These are phyloP conservation scores for Rhabdophis nuchalis DNA, from an alignment of 2,797 vertebrate species.

Conservation along the genomic window DNA sequence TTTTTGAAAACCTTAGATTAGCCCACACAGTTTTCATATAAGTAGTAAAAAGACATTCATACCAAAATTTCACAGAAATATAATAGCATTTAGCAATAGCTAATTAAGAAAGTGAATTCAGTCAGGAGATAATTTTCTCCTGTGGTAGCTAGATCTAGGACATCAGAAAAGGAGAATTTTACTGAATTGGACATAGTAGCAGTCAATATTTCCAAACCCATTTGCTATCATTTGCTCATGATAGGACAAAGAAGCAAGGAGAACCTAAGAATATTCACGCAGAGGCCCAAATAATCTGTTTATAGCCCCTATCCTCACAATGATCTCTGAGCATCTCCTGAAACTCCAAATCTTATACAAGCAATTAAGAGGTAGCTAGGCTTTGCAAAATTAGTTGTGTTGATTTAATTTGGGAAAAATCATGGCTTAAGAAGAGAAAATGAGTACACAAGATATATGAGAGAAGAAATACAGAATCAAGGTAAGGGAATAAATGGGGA, in stretches of 20 bases:
- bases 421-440: not conserved
- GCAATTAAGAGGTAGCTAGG: not conserved
- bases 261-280: not conserved
- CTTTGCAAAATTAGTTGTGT: not conserved
- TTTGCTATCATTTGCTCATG: not conserved
- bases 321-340: not conserved
- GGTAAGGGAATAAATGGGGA: not conserved
- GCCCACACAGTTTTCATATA: not conserved
- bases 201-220: not conserved
- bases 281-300: not conserved
- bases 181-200: not conserved
- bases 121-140: not conserved
- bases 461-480: not conserved
- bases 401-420: not conserved
- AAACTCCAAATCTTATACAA: not conserved
- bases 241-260: not conserved
- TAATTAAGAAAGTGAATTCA: not conserved
- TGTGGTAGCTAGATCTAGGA: not conserved
- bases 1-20: not conserved
- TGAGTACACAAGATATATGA: not conserved
- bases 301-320: no score
- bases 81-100: no score
- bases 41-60: not conserved
- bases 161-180: not conserved
- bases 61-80: not conserved